These are phyloP conservation scores for Rhombomys opimus DNA, from an alignment of 2,113 vertebrate genomes.

Conservation along the genomic window DNA sequence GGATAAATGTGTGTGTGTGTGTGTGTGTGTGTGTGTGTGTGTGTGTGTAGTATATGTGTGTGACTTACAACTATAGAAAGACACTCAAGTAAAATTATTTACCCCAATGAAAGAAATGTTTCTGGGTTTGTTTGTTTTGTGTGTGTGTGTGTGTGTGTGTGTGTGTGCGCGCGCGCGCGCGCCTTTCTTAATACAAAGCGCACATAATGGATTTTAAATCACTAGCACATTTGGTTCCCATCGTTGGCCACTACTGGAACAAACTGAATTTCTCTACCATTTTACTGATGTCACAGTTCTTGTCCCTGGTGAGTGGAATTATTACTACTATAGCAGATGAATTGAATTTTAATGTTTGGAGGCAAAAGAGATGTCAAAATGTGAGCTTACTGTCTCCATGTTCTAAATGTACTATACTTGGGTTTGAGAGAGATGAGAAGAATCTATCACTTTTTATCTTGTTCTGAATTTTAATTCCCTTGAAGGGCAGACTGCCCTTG, in stretches of 20 bases:
- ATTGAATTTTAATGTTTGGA: constrained; percentile 67
- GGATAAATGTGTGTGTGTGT: constrained; percentile 46
- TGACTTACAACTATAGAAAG: constrained; percentile 82
- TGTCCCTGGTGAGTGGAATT: constrained; percentile 51
- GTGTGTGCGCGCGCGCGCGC: not conserved
- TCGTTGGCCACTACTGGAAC: constrained; percentile 32
- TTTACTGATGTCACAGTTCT: constrained; percentile 52
- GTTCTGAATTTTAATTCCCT: constrained; percentile 32
- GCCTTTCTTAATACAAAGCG: constrained; percentile 64
- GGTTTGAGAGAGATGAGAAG: constrained; percentile 64
- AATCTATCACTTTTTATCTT: not conserved
- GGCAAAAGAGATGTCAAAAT: constrained; percentile 68
- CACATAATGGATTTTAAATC: constrained; percentile 58
- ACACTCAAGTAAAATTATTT: constrained; percentile 70
- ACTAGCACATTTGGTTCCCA: constrained; percentile 57
- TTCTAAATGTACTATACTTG: constrained; percentile 59
- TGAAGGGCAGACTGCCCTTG: constrained; percentile 40
- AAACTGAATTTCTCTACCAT: constrained; percentile 61
- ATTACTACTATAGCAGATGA: constrained; percentile 66
- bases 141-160: not conserved
- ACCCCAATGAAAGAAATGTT: constrained; percentile 68
- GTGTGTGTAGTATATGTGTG: not conserved
- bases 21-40: not conserved
- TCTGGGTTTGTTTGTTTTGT: not conserved
- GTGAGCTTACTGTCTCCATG: constrained; percentile 52